Base-by-base conservation (phyloP, 92 coral and sea anemone species). In the Hydrozoanthus gracilis region DNA sequence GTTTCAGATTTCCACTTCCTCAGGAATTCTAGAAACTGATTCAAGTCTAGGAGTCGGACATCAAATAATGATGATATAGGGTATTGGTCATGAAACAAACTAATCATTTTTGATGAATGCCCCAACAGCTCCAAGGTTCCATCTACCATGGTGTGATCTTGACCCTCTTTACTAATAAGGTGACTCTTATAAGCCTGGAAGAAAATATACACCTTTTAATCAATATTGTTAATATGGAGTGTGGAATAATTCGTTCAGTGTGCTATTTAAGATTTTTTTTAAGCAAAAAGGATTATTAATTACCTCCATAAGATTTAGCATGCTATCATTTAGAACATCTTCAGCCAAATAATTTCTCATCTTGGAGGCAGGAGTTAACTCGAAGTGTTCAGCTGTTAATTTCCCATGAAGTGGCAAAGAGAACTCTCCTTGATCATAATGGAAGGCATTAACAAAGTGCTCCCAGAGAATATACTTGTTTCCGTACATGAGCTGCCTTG, bases 291-390 rank as follows among this genome's bases (percentile, higher is more conserved):
- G 17, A 61, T 61, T 61, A 13, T 61, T 4, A 5, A 8, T 2
- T 84, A 87, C 93, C 93, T 75, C 66, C 88, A 90, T 82, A 0
- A 90, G 64, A 10, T 4, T 66, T 0, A 86, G 83, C 93, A 90
- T 90, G 4, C 48, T 82, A 27, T 15, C 82, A 52, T 90, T 89
- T 7, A 90, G 58, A 1, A 90, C 82, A 70, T 90, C 87, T 51
- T 90, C 92, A 2, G 92, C 92, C 13, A 86, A 71, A 18, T 86
- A 84, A 60, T 90, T 90, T 14, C 90, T 27, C 90, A 90, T 87
- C 20, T 82, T 90, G 7, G 90, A 73, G 5, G 90, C 79, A 3
- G 93, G 84, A 44, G 71, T 56, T 0, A 90, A 52, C 3, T 78
- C 56, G n/a, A 90, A 90, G 15, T 90, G 92, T 1, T 87, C 86